Base-by-base conservation (phyloP, 2,113 vertebrate genomes). In the Corapipo altera region DNA sequence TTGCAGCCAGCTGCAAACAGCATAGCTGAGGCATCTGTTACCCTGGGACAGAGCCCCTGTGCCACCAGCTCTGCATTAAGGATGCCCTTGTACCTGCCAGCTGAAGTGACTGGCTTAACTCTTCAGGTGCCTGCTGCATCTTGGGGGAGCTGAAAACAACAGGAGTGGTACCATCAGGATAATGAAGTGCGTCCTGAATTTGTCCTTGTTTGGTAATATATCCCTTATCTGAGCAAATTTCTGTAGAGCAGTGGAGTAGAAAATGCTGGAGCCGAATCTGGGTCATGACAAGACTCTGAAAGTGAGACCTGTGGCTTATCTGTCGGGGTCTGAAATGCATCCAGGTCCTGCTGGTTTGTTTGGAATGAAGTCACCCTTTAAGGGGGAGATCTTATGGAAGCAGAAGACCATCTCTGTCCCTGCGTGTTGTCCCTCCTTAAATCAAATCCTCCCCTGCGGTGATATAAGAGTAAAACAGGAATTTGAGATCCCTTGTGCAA, bases 251-350 rank as follows among this genome's bases (percentile, higher is more conserved):
- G 39, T 4, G 46, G 48, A 87, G 66, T 44, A 82, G 54, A 35
- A 92, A 83, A 78, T 61, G 57, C 84, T 91, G 93, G 79, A 92
- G 84, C 66, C 33, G 89, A 96, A 97, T 97, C 91, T 96, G 86
- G 95, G 96, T 95, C 96, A 85, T 8, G 86, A n/a, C 62, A 88
- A 33, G 93, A 46, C 62, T 83, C 30, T 81, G 61, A 75, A 88
- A 95, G 79, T 9, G 61, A 85, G 77, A 95, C 90, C 88, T 79
- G 91, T 91, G 92, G 77, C 49, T 92, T 18, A 49, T 67, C 92
- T 75, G 79, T 51, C 65, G 7, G 92, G 61, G 4, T 41, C 62
- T 93, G 95, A 89, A 46, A 43, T 3, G 20, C 66, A 66, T 77
- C 95, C 95, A 97, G 28, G 32, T 71, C 91, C 89, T 93, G 91